Evolutionary conservation across 2,888 invertebrate species (phyloP).

Genomic region (Metalampra italica): DNA sequence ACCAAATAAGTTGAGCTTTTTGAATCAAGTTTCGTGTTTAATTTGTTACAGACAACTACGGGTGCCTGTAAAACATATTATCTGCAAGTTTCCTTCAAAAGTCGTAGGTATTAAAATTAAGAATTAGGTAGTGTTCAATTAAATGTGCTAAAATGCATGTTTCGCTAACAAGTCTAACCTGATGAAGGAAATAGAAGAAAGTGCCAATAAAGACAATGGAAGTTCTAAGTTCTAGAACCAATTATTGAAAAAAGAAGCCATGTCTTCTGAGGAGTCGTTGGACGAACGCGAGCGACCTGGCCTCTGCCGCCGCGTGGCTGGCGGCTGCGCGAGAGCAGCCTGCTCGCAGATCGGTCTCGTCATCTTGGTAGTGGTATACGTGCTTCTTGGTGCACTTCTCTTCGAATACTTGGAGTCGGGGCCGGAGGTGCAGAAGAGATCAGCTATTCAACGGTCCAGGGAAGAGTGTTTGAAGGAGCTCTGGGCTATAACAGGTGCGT

Average conservation of each 20-base stretch:
- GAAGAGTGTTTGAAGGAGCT: constrained; percentile 85
- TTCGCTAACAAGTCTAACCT: too few species aligned
- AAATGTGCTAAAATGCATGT: too few species aligned
- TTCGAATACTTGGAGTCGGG: constrained; percentile 87
- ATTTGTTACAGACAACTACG: too few species aligned
- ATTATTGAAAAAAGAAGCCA: constrained; percentile 23
- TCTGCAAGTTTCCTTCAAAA: background rate
- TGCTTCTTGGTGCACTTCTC: constrained; percentile 85
- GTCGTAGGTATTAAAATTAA: background rate
- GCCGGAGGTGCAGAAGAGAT: constrained; percentile 81
- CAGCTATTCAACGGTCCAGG: constrained; percentile 80
- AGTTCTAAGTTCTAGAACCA: constrained; percentile 19
- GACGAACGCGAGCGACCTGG: constrained; percentile 50
- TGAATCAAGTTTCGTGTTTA: too few species aligned
- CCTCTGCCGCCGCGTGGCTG: constrained; percentile 31
- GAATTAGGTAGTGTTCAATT: too few species aligned
- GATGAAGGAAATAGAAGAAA: background rate
- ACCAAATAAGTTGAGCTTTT: too few species aligned
- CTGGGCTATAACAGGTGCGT: constrained; percentile 88
- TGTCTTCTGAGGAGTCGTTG: constrained; percentile 72
- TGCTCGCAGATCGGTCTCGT: constrained; percentile 85
- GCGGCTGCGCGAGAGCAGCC: constrained; percentile 73
- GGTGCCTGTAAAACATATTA: too few species aligned
- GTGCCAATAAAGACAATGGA: constrained; percentile 22
- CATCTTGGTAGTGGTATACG: constrained; percentile 85